These are phyloP conservation scores for Cygnus olor DNA, from an alignment of 2,797 vertebrate genomes.

Conservation along the genomic window DNA sequence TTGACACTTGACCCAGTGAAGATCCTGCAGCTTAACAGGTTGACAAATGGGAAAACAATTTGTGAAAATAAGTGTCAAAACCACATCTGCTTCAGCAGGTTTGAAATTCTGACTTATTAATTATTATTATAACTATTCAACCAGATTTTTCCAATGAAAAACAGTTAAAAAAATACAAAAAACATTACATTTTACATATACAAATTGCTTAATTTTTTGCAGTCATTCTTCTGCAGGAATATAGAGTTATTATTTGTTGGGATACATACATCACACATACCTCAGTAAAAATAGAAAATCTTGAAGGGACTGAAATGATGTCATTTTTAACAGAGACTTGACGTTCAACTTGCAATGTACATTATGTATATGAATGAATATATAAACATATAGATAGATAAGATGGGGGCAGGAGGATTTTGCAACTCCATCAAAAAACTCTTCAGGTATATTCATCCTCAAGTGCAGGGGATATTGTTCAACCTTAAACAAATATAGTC, in stretches of 20 bases:
- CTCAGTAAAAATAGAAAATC: not conserved
- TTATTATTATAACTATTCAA: not conserved
- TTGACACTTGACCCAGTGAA: slow-evolving; percentile 54
- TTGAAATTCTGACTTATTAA: not conserved
- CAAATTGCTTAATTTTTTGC: not conserved
- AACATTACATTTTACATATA: not conserved
- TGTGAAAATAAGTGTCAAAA: slow-evolving; percentile 34
- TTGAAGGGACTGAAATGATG: not conserved
- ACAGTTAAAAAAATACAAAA: not conserved
- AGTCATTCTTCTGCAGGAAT: not conserved
- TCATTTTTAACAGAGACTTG: not conserved
- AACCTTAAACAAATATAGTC: not conserved
- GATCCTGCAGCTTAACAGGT: slow-evolving; percentile 24
- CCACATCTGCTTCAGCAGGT: not conserved
- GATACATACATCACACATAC: not conserved
- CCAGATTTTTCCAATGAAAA: not conserved
- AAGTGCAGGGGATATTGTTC: not conserved
- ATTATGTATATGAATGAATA: not conserved
- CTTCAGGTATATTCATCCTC: not conserved
- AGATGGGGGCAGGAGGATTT: not conserved
- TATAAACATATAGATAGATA: not conserved
- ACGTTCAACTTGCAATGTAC: not conserved
- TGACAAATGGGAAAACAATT: slow-evolving; percentile 42
- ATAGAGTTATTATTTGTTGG: not conserved
- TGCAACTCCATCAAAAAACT: not conserved